A percentile compares a stretch with the other conserved stretches of the same genome.
Conservation (phyloP, 2,888 invertebrate genomes). For the Erynnis tages region DNA sequence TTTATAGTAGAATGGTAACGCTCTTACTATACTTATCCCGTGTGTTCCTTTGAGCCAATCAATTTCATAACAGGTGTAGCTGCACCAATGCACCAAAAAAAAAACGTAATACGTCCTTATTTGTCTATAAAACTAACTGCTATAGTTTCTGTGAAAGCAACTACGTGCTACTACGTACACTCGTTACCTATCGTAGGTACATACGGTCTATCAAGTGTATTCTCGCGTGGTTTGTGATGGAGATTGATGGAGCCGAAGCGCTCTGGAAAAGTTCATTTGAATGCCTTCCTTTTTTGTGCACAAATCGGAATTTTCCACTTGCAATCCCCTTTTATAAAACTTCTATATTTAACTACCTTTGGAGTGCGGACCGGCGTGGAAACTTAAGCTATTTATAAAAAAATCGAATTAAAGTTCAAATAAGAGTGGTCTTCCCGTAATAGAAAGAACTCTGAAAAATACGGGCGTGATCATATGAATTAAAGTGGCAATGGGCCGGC, state of each 20-base stretch:
- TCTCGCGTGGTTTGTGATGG: conserved; percentile 39
- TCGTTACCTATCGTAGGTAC: conserved; percentile 16
- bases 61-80: no score
- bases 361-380: no score
- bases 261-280: conserved; percentile 36
- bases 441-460: no score
- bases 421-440: no score
- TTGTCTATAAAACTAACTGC: not conserved
- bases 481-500: no score
- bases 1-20: no score
- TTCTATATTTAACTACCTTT: not conserved
- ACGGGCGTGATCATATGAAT: no score
- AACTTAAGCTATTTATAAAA: no score
- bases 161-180: conserved; percentile 1
- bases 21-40: no score
- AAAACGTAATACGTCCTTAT: not conserved
- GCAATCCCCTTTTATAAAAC: not conserved
- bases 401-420: no score
- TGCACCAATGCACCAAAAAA: no score
- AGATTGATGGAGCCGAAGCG: conserved; percentile 46
- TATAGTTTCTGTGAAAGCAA: not conserved
- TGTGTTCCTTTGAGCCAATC: no score
- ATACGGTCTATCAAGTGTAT: conserved; percentile 16
- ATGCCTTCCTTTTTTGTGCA: conserved; percentile 29
- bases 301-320: conserved; percentile 25